Evolutionary conservation across 2,888 invertebrate species (phyloP), one percentile per base, ranked within the genome.

Genomic region (Coronaproctus castanopsis): DNA sequence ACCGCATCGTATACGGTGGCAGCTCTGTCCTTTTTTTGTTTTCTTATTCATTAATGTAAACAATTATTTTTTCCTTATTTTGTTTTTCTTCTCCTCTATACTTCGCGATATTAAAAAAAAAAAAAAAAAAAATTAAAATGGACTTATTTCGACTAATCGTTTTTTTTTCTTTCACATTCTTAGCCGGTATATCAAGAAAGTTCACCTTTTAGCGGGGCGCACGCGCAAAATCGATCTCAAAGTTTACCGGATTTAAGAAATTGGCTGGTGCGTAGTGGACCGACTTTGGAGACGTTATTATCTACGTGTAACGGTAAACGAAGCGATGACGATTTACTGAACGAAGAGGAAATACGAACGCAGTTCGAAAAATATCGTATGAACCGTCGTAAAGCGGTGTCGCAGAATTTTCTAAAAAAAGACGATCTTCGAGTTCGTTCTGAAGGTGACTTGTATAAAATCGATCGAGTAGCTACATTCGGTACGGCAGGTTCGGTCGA

Each of bases 401-500:
- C 68, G 3, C 68, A 69, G 60, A 66, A 65, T 54, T 14, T 36
- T 5, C 56, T 64, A 24, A 58, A 62, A 55, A 62, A 62, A 21
- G 55, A 57, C 2, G 56, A 57, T 19, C 51, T 65, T 18, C 58
- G 62, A 5, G 57, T 52, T 22, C 57, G 81, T 64, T 88, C 87
- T 0, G 88, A 89, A 66, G 83, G 84, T 0, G 87, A 88, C 70
- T 74, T 89, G 53, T 77, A 81, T 61, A 78, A 81, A 52, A 86
- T 88, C 64, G 86, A 89, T 69, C 82, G 82, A 67, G 81, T 82
- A 65, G 81, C 81, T 63, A 87, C 88, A 0, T 85, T 85, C 68
- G 63, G 64, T 36, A 60, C 62, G 18, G 61, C 64, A n/a, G 53
- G 58, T 1, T 55, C 60, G 52, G 62, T 86, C 0, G 82, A 85